Base-by-base conservation (phyloP, 2,797 vertebrate genomes). In the Poeciliopsis turneri region DNA sequence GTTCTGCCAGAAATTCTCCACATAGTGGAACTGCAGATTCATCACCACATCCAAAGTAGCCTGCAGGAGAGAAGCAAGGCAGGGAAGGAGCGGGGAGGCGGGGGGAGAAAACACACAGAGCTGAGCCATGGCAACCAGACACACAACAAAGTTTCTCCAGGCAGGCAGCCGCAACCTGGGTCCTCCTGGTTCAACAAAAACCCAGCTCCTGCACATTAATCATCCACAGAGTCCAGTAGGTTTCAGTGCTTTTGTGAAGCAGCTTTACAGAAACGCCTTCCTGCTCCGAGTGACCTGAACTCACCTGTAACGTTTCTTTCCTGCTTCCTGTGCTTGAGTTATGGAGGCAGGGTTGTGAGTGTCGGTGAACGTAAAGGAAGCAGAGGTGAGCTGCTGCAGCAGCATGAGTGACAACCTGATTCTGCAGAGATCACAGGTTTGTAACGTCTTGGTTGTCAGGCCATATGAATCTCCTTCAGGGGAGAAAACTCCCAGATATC, bases 1-100 rank as follows among this genome's bases (percentile, higher is more conserved):
- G 69, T 97, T 97, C 86, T 98, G 97, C 98, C 98, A 99, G 61
- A 99, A 95, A 85, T 98, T 99, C 94, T 99, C 98, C 12, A 99
- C 97, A 83, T 96, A 98, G 89, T 99, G 97, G 75, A 99, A 99
- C 92, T 99, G 98, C 30, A 99, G 97, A 92, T 97, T 98, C 97
- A 98, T 97, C 84, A 99, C 98, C 2, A 99, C 97, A 9, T 99
- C 98, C 82, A 99, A 55, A 79, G 97, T 99, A 23, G 97, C 98
- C 98, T 99, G 87, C 64, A 83, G 87, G 87, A 72, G 78, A 78
- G 89, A 72, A 72, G 61, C 51, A 23, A 59, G 55, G 76, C 74
- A 80, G 79, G 61, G 84, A 75, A 75, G 64, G 68, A 71, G 75
- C 41, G 41, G 84, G 78, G 69, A 53, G 51, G 77, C 79, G 51